A percentile compares a stretch with the other conserved stretches of the same genome.
phyloP scores from a whole-genome alignment of 2,113 vertebrate species.

The Prunella himalayana region DNA sequence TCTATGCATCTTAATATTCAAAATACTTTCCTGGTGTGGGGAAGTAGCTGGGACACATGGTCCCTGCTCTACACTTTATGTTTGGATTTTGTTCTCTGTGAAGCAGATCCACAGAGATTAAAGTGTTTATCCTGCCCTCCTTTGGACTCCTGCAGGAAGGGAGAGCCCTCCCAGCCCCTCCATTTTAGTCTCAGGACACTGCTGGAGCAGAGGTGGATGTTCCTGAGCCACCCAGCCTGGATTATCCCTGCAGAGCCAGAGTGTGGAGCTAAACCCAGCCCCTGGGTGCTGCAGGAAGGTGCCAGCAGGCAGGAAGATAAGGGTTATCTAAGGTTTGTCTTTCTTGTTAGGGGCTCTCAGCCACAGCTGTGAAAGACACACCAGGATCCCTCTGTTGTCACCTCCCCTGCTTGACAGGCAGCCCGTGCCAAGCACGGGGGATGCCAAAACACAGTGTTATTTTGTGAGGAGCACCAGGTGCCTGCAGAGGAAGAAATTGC shows the following conservation, averaged over 20 bases:
- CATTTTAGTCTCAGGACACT: background rate
- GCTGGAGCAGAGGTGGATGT: background rate
- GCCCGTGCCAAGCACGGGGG: background rate
- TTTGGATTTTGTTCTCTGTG: background rate
- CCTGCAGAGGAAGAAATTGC: slow-evolving; percentile 2
- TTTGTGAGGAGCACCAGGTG: slow-evolving; percentile 24
- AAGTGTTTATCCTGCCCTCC: background rate
- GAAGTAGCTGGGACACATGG: background rate
- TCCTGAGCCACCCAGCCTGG: background rate
- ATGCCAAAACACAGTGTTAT: background rate
- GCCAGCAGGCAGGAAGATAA: background rate
- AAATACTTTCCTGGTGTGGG: background rate
- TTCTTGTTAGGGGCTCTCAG: background rate
- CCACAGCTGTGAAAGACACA: background rate
- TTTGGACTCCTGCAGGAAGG: background rate
- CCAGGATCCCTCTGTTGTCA: background rate
- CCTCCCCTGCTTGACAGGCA: slow-evolving; percentile 7
- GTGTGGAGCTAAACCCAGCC: background rate
- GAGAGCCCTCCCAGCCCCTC: background rate
- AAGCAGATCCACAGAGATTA: background rate
- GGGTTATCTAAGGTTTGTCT: background rate
- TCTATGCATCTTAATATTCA: background rate
- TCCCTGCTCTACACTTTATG: too few species aligned
- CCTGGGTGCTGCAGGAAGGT: background rate
- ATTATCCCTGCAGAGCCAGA: too few species aligned